These are phyloP conservation scores for Pteronura brasiliensis DNA, from an alignment of 2,113 vertebrate genomes.

Conservation along the genomic window DNA sequence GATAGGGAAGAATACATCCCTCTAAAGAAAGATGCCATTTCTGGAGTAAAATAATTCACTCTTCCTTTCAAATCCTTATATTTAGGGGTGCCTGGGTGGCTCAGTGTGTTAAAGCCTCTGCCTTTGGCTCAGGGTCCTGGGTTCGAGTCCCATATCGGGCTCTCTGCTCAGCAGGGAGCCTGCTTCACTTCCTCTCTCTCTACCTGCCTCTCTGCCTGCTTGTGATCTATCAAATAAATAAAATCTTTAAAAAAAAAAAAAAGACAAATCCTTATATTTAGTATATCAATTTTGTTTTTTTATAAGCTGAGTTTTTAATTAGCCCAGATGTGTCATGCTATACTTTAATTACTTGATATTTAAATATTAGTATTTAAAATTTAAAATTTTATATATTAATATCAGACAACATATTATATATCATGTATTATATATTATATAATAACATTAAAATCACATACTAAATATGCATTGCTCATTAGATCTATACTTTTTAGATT, in stretches of 20 bases:
- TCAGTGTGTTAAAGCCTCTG: no score
- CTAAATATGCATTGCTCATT: neutral
- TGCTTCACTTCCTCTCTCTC: no score
- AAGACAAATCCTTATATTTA: neutral
- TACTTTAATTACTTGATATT: neutral
- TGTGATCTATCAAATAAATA: no score
- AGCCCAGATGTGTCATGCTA: neutral
- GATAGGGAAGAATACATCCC: neutral
- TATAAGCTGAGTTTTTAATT: neutral
- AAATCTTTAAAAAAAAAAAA: no score
- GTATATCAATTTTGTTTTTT: neutral
- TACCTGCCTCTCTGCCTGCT: no score
- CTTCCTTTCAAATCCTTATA: neutral
- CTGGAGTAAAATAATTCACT: neutral
- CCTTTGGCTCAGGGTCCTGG: no score
- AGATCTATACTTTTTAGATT: neutral
- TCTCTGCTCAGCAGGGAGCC: no score
- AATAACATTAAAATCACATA: neutral
- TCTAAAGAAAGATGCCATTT: neutral
- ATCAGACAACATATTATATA: neutral
- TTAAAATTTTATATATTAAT: neutral
- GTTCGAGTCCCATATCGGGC: no score
- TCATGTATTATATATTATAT: neutral
- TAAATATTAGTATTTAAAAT: neutral
- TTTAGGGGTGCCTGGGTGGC: no score